Evolutionary conservation across 2,888 invertebrate genomes (phyloP).

Genomic region (Ctena decussata): DNA sequence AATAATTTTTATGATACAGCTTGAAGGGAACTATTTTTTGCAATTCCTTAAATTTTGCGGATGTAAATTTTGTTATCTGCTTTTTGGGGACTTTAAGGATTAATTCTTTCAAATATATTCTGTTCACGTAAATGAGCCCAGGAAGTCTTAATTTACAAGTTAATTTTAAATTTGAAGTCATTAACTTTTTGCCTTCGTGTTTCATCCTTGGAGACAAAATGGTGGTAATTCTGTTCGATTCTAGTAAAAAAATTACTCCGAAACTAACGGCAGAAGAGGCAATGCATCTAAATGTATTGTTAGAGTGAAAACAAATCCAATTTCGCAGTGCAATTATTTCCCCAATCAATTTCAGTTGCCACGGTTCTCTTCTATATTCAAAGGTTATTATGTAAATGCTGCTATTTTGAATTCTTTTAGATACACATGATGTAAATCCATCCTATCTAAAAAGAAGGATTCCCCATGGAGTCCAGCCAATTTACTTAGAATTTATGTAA

Average conservation of each 20-base stretch:
- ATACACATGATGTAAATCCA: background rate
- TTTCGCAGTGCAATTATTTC: background rate
- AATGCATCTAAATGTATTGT: background rate
- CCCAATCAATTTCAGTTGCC: background rate
- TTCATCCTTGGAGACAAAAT: background rate
- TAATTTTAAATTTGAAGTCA: no score
- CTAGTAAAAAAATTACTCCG: no score
- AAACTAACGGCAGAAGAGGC: background rate
- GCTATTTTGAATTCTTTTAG: background rate
- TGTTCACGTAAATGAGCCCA: no score
- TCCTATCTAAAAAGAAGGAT: background rate
- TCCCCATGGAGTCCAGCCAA: background rate
- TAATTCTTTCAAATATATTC: no score
- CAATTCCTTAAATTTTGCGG: no score
- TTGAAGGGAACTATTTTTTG: no score
- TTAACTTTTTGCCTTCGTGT: no score
- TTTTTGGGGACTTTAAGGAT: no score
- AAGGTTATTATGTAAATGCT: constrained; percentile 2
- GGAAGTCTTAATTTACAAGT: no score
- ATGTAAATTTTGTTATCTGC: no score
- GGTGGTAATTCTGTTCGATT: background rate
- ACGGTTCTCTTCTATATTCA: background rate
- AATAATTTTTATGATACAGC: no score
- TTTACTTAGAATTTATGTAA: background rate
- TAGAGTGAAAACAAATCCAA: background rate